Evolutionary conservation across 2,888 invertebrate genomes (phyloP).

Genomic region (Eumacrocentrus americanus): DNA sequence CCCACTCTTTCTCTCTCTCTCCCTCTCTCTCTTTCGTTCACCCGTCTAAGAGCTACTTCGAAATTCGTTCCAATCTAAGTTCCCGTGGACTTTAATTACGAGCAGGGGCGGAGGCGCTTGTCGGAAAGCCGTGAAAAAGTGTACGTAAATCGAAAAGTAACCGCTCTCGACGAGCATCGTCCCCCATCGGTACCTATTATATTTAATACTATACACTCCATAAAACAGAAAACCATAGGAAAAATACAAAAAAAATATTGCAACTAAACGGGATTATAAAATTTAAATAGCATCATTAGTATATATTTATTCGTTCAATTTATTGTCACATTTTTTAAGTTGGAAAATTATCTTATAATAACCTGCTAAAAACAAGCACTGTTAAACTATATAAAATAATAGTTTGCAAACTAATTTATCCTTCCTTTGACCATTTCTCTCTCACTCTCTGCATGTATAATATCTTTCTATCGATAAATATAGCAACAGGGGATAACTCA

Average conservation of each 20-base stretch:
- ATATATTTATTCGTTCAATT: too few species aligned
- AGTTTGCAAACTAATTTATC: not conserved
- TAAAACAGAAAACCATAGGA: not conserved
- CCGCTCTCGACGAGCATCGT: not conserved
- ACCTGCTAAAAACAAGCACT: too few species aligned
- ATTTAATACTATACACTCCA: not conserved
- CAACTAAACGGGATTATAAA: too few species aligned
- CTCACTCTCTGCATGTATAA: not conserved
- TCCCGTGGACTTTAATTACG: conserved; percentile 52
- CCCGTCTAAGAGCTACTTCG: conserved; percentile 31
- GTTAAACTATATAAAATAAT: not conserved
- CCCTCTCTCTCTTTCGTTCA: conserved; percentile 10
- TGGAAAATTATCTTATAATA: too few species aligned
- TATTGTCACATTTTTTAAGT: too few species aligned
- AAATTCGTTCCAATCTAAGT: conserved; percentile 52
- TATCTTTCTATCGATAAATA: not conserved
- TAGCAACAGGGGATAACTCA: conserved; percentile 16
- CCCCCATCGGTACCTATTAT: not conserved
- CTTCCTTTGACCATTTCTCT: not conserved
- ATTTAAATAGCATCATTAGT: too few species aligned
- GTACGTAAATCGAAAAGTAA: conserved; percentile 19
- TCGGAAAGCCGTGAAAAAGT: conserved; percentile 23
- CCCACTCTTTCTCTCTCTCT: not conserved
- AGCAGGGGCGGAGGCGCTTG: conserved; percentile 22
- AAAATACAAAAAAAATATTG: not conserved